Evolutionary conservation across 2,888 invertebrate genomes (phyloP), one percentile per base, ranked within the genome.

Genomic region (Neocrepidodera transversa): DNA sequence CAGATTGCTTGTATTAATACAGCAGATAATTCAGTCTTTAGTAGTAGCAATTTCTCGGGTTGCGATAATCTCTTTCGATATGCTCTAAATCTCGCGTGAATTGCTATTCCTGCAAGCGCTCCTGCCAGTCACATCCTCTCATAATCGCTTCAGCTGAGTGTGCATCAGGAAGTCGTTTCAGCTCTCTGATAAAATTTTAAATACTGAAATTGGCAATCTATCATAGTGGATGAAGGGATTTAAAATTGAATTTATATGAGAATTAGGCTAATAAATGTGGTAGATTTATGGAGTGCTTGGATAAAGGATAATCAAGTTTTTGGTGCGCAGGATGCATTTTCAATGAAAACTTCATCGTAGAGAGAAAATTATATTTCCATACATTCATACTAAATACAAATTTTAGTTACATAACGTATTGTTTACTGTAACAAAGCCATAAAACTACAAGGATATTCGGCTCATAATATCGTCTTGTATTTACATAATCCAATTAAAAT

Each of bases 111-210:
- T 42, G 43, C 26, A n/a, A 11, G 43, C 43, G 18, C 13, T 43
- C 17, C 52, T 52, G 71, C 67, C 70, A 71, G 63, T 66, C 68
- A 68, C 70, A 72, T 70, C 66, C 70, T 68, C 65, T 70, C 69
- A 68, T 73, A 75, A 74, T 74, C 73, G 71, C 74, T 71, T 74
- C 16, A 30, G 43, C 43, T 42, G 54, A 52, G 47, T 60, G 55
- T 65, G 65, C 65, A 65, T 67, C 64, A 64, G 65, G 56, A 66
- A 63, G 61, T 63, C 49, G 36, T 54, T 62, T 48, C 50, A 53
- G 58, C 58, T 42, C 60, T 32, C 57, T 56, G 64, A 58, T 58
- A 62, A 64, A 66, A 66, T 63, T 67, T 67, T 66, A 64, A 66
- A 60, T 58, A 63, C 60, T 55, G 55, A 66, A 67, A 67, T 67